Evolutionary conservation across 2,797 vertebrate species (phyloP).

Genomic region (Helicolenus hilgendorfi): DNA sequence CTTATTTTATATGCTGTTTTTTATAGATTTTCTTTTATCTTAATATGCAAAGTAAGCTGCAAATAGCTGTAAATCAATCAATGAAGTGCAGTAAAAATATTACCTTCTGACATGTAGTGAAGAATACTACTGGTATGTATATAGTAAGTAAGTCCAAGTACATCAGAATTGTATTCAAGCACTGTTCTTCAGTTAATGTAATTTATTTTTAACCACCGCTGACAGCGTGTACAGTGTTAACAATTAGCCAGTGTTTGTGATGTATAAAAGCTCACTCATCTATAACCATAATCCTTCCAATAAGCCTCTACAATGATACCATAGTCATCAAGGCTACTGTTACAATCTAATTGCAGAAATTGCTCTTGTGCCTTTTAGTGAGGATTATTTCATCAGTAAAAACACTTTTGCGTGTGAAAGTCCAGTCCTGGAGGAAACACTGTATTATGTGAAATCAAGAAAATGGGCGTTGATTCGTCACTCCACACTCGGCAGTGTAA

Average conservation of each 20-base stretch:
- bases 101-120: background rate
- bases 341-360: constrained; percentile 35
- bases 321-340: constrained; percentile 3
- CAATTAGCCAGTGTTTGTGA: constrained; percentile 10
- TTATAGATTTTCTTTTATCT: background rate
- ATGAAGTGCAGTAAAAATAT: background rate
- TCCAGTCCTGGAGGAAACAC: constrained; percentile 1
- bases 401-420: background rate
- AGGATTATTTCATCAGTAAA: constrained; percentile 23
- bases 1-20: background rate
- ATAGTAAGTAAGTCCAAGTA: background rate
- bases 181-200: background rate
- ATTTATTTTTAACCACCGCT: background rate
- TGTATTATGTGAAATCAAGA: constrained; percentile 24
- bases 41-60: background rate
- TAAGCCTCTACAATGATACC: constrained; percentile 15
- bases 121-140: background rate
- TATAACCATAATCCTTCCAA: constrained; percentile 5
- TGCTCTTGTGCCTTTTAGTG: constrained; percentile 13
- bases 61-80: background rate
- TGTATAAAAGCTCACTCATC: constrained; percentile 9
- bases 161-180: background rate
- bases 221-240: background rate
- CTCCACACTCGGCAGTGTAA: background rate
- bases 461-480: background rate